These are phyloP conservation scores for Sympetrum striolatum DNA, from an alignment of 2,888 invertebrate species.

Conservation along the genomic window DNA sequence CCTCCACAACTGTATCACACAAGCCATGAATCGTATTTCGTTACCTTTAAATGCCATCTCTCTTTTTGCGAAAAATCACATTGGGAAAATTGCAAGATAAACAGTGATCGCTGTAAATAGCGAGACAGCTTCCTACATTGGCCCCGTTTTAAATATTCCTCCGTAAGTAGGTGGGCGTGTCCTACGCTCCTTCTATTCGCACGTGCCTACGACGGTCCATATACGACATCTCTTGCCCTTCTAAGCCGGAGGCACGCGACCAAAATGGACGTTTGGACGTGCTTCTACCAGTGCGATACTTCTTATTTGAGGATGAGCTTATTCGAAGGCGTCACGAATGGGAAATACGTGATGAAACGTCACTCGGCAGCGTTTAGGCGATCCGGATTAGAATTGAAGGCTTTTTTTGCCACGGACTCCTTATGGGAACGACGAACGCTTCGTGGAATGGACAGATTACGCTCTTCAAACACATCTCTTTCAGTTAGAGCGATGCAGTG, in stretches of 20 bases:
- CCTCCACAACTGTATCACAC: not conserved
- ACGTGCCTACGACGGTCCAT: not conserved
- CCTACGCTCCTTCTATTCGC: not conserved
- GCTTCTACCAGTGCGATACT: not conserved
- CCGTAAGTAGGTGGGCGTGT: constrained; percentile 24
- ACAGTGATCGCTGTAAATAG: not conserved
- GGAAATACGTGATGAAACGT: not conserved
- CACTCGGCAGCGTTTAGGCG: not conserved
- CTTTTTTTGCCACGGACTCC: no score
- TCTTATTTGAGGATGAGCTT: not conserved
- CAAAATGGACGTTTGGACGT: not conserved
- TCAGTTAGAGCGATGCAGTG: no score
- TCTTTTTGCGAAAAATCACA: not conserved
- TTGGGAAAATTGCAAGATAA: not conserved
- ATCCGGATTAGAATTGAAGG: not conserved
- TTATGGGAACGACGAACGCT: no score
- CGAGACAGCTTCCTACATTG: not conserved
- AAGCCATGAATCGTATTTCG: not conserved
- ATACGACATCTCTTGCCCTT: not conserved
- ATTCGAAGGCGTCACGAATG: not conserved
- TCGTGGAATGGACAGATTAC: no score
- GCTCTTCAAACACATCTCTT: no score
- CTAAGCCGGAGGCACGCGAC: not conserved
- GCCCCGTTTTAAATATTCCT: not conserved
- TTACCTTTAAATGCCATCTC: not conserved